Base-by-base conservation (phyloP, 1,140 invertebrate genomes). In the Cheumatopsyche charites region DNA sequence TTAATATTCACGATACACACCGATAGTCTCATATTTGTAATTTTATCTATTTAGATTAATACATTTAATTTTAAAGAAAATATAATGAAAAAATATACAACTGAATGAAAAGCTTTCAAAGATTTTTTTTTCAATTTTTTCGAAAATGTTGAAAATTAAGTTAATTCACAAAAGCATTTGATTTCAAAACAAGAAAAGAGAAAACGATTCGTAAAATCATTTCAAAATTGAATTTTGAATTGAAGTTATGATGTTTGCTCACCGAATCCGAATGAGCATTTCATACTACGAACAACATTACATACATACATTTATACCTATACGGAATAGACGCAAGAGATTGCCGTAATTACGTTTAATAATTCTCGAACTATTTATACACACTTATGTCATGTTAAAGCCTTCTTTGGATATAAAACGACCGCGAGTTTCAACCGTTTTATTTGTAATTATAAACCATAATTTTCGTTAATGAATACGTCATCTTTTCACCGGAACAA, bases 311-410 rank as follows among this genome's bases (percentile, higher is more conserved):
- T 47, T 4, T 9, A 4, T 47, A 47, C 43, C 41, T 6, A 5
- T 6, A 52, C n/a, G 17, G 25, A 23, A 58, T 58, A 58, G 19
- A 58, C 19, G 55, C 21, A 58, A 58, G 55, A 58, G 55, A 58
- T 58, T 58, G 55, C 55, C 55, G 55, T 58, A 58, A 58, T 58
- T 58, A 58, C 55, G 23, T 58, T 58, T 58, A 58, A 58, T 58
- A 58, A 23, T 58, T 58, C 55, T 58, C 55, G 25, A 58, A 58
- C 55, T 58, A 58, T 58, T 58, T 58, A 58, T 58, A 58, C 55
- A 58, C 55, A 58, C 21, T 58, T 58, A 58, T 58, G 55, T 58
- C 55, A 58, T 58, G 55, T 25, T 26, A 58, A 13, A 58, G 25
- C 55, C 55, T 12, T 58, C 55, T 58, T 58, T 58, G 55, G 55